Conservation (phyloP, 1,140 invertebrate species). For the Propsilocerus akamusi region DNA sequence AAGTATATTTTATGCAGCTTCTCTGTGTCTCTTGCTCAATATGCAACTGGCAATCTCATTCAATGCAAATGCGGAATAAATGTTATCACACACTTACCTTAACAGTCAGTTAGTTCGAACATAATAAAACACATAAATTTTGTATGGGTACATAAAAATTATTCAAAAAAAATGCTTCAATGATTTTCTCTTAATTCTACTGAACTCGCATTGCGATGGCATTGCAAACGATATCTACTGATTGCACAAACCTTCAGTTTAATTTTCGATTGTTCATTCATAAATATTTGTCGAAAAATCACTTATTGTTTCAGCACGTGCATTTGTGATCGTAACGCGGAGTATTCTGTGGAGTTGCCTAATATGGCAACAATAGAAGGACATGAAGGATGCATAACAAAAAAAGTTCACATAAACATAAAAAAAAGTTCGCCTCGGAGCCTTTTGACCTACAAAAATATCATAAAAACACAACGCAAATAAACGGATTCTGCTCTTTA, state of each 20-base stretch:
- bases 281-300: slow-evolving; percentile 3
- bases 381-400: no score
- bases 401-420: no score
- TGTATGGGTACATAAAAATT: neutral
- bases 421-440: no score
- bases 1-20: no score
- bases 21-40: no score
- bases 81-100: slow-evolving; percentile 2
- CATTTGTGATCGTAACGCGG: neutral
- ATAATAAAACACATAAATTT: slow-evolving; percentile 3
- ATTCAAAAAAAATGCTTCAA: slow-evolving; percentile 2
- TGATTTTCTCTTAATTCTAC: slow-evolving; percentile 1
- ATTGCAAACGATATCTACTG: no score
- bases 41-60: no score
- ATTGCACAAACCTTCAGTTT: neutral
- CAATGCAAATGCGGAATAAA: slow-evolving; percentile 3
- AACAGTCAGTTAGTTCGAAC: neutral
- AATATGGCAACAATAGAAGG: no score
- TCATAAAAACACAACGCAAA: no score
- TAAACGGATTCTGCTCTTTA: no score
- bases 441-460: no score
- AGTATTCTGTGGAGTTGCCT: no score
- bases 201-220: neutral
- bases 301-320: neutral
- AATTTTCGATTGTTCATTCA: slow-evolving; percentile 1